Percentiles rank a stretch among this genome's conserved stretches.
These are phyloP conservation scores for Menidia beryllina DNA, from an alignment of 2,113 vertebrate species.

Conservation along the genomic window DNA sequence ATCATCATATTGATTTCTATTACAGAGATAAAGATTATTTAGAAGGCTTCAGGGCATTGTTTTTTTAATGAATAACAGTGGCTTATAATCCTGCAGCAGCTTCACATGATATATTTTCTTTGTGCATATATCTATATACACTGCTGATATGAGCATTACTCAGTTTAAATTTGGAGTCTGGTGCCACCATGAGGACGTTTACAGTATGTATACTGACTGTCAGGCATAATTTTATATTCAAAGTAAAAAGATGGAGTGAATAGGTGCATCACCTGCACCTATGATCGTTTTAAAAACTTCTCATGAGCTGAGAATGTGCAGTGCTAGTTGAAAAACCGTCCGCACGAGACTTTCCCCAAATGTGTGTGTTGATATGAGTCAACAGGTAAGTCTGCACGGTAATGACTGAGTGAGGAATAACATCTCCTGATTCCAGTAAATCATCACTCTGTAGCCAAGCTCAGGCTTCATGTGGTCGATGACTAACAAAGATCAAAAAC, in stretches of 20 bases:
- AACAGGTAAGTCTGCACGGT: slow-evolving; percentile 57
- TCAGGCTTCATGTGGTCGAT: slow-evolving; percentile 53
- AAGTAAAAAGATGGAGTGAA: background rate
- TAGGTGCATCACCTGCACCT: background rate
- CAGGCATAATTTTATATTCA: background rate
- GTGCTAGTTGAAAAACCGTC: background rate
- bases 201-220: slow-evolving; percentile 1
- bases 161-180: slow-evolving; percentile 41
- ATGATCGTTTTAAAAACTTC: background rate
- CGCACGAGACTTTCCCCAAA: slow-evolving; percentile 8
- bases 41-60: slow-evolving; percentile 11
- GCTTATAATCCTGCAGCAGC: slow-evolving; percentile 2
- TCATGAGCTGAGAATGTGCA: background rate
- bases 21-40: slow-evolving; percentile 1
- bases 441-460: background rate
- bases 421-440: slow-evolving; percentile 60
- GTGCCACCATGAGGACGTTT: slow-evolving; percentile 52
- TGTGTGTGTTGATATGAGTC: slow-evolving; percentile 50
- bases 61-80: slow-evolving; percentile 15
- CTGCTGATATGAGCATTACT: background rate
- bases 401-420: slow-evolving; percentile 44
- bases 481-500: slow-evolving; percentile 62
- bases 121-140: slow-evolving; percentile 3
- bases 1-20: slow-evolving; percentile 26
- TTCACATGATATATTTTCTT: slow-evolving; percentile 5